Percentiles rank a stretch among this genome's conserved stretches.
phyloP scores from a whole-genome alignment of 2,113 vertebrate species.

The Mus spicilegus region DNA sequence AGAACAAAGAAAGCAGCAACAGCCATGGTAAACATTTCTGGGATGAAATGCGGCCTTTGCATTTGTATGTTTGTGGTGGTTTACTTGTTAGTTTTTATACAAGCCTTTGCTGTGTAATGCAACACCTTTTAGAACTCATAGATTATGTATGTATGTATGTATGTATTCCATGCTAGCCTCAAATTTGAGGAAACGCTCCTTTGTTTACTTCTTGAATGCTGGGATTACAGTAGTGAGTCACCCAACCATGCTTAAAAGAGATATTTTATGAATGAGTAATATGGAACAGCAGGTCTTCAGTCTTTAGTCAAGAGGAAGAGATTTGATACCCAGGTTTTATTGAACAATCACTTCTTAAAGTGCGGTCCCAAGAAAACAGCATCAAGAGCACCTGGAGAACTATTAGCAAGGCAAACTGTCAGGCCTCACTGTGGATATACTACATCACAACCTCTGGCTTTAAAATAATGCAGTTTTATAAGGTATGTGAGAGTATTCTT shows the following conservation, averaged over 20 bases:
- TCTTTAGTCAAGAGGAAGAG: background rate
- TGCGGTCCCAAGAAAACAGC: background rate
- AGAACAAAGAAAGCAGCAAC: background rate
- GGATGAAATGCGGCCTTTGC: background rate
- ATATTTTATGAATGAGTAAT: background rate
- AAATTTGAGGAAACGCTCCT: background rate
- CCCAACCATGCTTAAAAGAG: background rate
- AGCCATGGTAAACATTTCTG: background rate
- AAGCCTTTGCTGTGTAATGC: background rate
- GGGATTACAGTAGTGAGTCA: background rate
- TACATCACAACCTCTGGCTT: background rate
- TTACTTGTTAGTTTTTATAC: background rate
- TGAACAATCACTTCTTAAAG: background rate
- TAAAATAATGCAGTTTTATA: background rate
- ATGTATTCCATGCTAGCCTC: background rate
- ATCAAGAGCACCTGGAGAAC: background rate
- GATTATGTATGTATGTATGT: background rate
- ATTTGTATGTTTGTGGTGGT: background rate
- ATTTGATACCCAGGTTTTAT: background rate
- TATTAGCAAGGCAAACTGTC: background rate
- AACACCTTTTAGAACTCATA: background rate
- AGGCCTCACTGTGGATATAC: background rate
- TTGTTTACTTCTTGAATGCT: background rate
- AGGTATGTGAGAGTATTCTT: background rate
- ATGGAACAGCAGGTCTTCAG: background rate